Evolutionary conservation across 2,113 vertebrate species (phyloP), one percentile per base, ranked within the genome.

Genomic region (Perca schrenkii): DNA sequence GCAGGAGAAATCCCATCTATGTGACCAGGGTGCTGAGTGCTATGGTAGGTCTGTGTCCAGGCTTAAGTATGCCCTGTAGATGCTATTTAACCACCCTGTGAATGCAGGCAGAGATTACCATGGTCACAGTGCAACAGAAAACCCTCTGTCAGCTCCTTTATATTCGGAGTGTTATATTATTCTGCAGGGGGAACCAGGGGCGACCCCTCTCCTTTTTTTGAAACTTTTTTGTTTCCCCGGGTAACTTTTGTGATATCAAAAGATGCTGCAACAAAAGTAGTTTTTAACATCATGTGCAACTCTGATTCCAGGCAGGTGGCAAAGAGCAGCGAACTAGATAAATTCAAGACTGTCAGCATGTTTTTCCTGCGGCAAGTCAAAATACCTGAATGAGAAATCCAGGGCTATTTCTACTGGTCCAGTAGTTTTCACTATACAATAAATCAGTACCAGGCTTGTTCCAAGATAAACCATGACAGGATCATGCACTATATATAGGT

Each of bases 11-110:
- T 68, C 94, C 97, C 0, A 64, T 96, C 47, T 97, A 98, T 1
- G 90, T 98, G 6, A 93, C 95, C 89, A 92, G 97, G 53, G 96
- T 97, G 80, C 93, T 98, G 77, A 98, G 97, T n/a, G 94, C 90
- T 70, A 98, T 98, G 97, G 97, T 99, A 88, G 94, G 96, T 77
- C 34, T 87, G 13, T 61, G 22, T 28, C 19, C 17, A 17, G 25
- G 22, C 58, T 58, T 56, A 21, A 22, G 14, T 14, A 16, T 46
- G 28, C 8, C 2, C 25, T 19, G 1, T 40, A 4, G 25, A 28
- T 63, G 36, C 8, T 4, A 13, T 54, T 36, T 2, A 15, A 40
- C 8, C 36, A 57, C 22, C 6, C 31, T 49, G 43, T 78, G 67
- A 76, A 54, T 58, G n/a, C 12, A 58, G 12, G 2, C 28, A 57